These are phyloP conservation scores for Danio tinwini DNA, from an alignment of 2,797 vertebrate genomes.

Conservation along the genomic window DNA sequence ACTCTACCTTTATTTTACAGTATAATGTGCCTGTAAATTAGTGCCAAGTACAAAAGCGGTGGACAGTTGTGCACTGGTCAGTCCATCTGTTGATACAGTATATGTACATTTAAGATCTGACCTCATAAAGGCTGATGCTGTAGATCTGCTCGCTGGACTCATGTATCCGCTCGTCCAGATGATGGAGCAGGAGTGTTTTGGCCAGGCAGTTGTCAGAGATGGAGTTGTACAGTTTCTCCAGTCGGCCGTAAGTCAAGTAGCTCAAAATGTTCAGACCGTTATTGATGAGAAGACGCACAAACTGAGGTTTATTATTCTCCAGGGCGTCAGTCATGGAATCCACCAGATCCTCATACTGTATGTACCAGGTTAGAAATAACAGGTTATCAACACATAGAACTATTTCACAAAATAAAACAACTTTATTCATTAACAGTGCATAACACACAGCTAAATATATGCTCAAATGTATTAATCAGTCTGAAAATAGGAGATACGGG, in stretches of 20 bases:
- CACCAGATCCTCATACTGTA: conserved; percentile 84
- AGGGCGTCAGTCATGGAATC: conserved; percentile 88
- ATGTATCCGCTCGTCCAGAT: conserved; percentile 65
- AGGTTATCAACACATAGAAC: too few relatives aligned
- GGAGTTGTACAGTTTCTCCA: conserved; percentile 83
- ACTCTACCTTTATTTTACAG: too few relatives aligned
- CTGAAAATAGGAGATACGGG: too few relatives aligned
- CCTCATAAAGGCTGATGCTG: conserved; percentile 77
- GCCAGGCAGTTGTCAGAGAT: conserved; percentile 75
- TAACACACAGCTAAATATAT: not conserved
- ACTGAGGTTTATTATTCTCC: conserved; percentile 86
- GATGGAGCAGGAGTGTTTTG: conserved; percentile 76
- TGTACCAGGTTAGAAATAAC: too few relatives aligned
- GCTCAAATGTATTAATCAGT: not conserved
- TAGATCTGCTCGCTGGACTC: not conserved
- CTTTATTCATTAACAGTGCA: not conserved
- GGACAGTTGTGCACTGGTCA: too few relatives aligned
- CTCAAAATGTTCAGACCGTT: conserved; percentile 85
- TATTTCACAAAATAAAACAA: not conserved
- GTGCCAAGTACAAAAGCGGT: too few relatives aligned
- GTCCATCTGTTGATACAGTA: not conserved
- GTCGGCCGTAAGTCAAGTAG: conserved; percentile 80
- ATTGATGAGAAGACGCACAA: conserved; percentile 88
- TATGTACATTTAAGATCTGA: conserved; percentile 42
- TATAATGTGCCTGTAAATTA: too few relatives aligned